Base-by-base conservation (phyloP, 2,797 vertebrate genomes). In the Pangasius mekongensis region DNA sequence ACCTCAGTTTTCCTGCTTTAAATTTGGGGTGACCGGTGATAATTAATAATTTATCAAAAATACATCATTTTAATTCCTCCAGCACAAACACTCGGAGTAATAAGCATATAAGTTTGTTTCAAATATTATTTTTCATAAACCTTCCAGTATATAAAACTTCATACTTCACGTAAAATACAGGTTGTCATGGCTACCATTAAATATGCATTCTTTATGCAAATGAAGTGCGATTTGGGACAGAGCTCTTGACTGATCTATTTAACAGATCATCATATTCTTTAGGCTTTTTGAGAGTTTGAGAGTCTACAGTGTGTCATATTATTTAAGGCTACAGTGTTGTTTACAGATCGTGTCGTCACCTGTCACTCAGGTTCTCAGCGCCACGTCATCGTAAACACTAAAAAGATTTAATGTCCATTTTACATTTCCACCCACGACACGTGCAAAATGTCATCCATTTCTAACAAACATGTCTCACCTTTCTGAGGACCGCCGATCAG, bases 401-500 rank as follows among this genome's bases (percentile, higher is more conserved):
- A 5, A 27, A 67, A 11, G n/a, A n/a, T 27, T 33, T 7, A 8
- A 71, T 30, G 13, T 52, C n/a, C 10, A n/a, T 60, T 78, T 3
- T 49, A 76, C 27, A 60, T 81, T 81, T 67, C 60, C 39, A 74
- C 24, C 47, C 33, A 20, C 30, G 13, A 14, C 30, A 43, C 36
- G 24, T 30, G n/a, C n/a, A 64, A 16, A 33, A 0, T 71, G 10
- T n/a, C 58, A 6, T 43, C 43, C 6, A 60, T 3, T 20, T 49
- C 8, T 56, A 2, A 27, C 1, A 77, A 16, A n/a, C 8, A 39
- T 8, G 11, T 66, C 93, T 95, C 89, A 99, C 98, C 98, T 96
- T 99, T 99, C 89, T 99, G 98, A 5, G 98, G 98, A 0, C 98
- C 98, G 62, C 98, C 98, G 71, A 99, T 99, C 91, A 99, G 95